Evolutionary conservation across 2,888 invertebrate genomes (phyloP).

Genomic region (Entomobrya multifasciata): DNA sequence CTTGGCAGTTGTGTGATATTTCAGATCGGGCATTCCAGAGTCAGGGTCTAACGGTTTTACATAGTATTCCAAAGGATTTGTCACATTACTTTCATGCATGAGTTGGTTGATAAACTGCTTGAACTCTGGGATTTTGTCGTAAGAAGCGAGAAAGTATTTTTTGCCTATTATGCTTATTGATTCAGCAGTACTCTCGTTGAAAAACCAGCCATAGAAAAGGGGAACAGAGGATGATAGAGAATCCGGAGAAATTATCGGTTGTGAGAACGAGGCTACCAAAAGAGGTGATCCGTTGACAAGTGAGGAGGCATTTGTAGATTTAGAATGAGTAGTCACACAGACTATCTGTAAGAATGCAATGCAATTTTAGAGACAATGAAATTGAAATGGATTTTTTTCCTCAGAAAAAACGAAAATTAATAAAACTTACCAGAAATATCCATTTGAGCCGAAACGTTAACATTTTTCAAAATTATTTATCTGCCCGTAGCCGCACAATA

Average conservation of each 20-base stretch:
- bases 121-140: conserved; percentile 65
- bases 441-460: no score
- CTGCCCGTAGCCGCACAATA: no score
- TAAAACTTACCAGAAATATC: no score
- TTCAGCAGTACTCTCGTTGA: conserved; percentile 68
- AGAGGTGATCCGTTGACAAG: conserved; percentile 9
- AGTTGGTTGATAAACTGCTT: conserved; percentile 52
- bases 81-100: conserved; percentile 41
- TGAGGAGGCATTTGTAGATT: no score
- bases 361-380: no score
- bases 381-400: no score
- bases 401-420: no score
- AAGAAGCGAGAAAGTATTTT: conserved; percentile 55
- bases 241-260: conserved; percentile 5
- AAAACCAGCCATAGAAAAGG: conserved; percentile 77
- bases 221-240: conserved; percentile 11
- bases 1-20: conserved; percentile 76
- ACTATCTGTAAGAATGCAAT: no score
- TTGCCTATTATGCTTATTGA: conserved; percentile 68
- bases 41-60: conserved; percentile 73
- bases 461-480: no score
- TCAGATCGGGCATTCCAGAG: conserved; percentile 45
- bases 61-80: conserved; percentile 69
- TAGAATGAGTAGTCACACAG: no score
- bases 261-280: conserved; percentile 10